Evolutionary conservation across 2,113 vertebrate species (phyloP).

Genomic region (Thunnus maccoyii): DNA sequence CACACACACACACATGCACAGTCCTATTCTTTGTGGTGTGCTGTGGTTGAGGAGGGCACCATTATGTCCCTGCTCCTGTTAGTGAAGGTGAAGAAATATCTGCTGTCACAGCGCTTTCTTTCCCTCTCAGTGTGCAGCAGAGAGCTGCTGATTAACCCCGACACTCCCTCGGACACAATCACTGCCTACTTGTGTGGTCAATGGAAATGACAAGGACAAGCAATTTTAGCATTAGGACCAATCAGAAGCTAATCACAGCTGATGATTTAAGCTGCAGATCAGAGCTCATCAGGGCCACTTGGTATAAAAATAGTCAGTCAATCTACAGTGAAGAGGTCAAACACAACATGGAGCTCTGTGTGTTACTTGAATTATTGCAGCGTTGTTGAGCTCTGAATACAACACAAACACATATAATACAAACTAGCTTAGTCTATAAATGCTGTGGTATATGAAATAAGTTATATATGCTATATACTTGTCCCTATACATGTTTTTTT

Average conservation of each 20-base stretch:
- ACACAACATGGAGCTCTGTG: background rate
- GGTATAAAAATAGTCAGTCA: background rate
- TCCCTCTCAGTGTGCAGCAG: constrained; percentile 18
- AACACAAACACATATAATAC: no score
- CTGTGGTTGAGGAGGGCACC: constrained; percentile 4
- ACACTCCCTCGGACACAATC: constrained; percentile 43
- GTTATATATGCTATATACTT: no score
- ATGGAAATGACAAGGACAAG: constrained; percentile 21
- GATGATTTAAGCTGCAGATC: constrained; percentile 21
- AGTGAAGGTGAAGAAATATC: constrained; percentile 53
- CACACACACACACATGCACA: background rate
- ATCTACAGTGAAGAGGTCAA: constrained; percentile 39
- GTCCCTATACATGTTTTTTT: no score
- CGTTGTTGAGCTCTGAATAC: no score
- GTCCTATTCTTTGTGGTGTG: background rate
- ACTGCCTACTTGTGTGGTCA: constrained; percentile 16
- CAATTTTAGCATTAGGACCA: constrained; percentile 40
- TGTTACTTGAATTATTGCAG: no score
- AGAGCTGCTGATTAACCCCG: constrained; percentile 57
- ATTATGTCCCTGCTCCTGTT: constrained; percentile 8
- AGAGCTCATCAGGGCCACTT: constrained; percentile 34
- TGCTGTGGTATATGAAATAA: no score
- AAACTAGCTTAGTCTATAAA: no score
- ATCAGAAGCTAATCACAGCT: constrained; percentile 48
- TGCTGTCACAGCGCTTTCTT: constrained; percentile 56